Conservation (phyloP, 2,888 invertebrate species). For the Myopa testacea region DNA sequence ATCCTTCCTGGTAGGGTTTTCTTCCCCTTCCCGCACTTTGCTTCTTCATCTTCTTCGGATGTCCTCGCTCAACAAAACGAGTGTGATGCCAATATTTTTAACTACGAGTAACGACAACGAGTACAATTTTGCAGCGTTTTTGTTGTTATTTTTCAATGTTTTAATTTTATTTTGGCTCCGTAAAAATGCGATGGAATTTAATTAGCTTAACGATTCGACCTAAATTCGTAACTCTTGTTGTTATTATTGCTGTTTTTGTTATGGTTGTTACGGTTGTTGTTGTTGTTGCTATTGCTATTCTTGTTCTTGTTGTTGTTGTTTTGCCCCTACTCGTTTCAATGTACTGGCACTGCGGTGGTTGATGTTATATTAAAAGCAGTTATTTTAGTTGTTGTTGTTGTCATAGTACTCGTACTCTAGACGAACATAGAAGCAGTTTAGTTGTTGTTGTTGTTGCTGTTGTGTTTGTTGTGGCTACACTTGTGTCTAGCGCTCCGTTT, state of each 20-base stretch:
- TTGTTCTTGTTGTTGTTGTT: neutral
- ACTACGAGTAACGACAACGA: neutral
- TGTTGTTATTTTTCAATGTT: neutral
- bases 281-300: neutral
- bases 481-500: neutral
- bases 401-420: no score
- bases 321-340: neutral
- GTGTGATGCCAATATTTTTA: neutral
- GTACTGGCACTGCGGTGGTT: neutral
- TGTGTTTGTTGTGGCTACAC: no score
- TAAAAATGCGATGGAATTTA: slow-evolving; percentile 5
- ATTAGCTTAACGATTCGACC: slow-evolving; percentile 4
- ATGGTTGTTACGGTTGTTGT: neutral
- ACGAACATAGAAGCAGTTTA: no score
- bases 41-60: neutral
- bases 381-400: neutral
- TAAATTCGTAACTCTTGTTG: neutral
- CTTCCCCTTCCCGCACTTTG: neutral
- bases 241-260: neutral
- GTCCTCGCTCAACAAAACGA: neutral
- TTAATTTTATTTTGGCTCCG: neutral
- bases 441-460: no score
- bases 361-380: no score
- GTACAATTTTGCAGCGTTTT: neutral
- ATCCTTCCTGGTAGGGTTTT: neutral